A percentile compares a stretch with the other conserved stretches of the same genome.
These are phyloP conservation scores for Papilio polyxenes DNA, from an alignment of 1,140 invertebrate genomes.

Conservation along the genomic window DNA sequence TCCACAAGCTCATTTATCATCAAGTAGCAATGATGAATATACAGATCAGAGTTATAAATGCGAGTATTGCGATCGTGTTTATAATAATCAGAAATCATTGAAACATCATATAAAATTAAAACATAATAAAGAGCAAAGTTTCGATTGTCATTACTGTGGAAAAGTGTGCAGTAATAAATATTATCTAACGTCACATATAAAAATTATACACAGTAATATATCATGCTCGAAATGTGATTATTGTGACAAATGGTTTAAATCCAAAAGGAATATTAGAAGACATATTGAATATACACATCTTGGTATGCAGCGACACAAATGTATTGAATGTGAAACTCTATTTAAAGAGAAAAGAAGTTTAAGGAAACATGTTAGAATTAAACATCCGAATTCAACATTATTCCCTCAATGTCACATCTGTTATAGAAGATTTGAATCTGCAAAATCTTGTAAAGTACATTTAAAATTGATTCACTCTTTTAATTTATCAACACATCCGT, in stretches of 20 bases:
- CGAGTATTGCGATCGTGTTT: constrained; percentile 55
- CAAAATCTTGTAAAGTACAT: constrained; percentile 71
- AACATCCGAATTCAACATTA: constrained; percentile 59
- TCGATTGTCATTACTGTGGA: constrained; percentile 55
- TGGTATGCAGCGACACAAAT: constrained; percentile 65
- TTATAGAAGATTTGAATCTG: constrained; percentile 65
- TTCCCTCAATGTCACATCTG: constrained; percentile 71
- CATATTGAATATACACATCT: constrained; percentile 66
- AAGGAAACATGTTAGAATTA: constrained; percentile 63
- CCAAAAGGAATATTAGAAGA: constrained; percentile 59
- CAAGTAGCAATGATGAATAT: constrained; percentile 48
- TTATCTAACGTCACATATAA: constrained; percentile 62
- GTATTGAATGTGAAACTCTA: constrained; percentile 64
- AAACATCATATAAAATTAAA: constrained; percentile 67
- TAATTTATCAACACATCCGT: constrained; percentile 62
- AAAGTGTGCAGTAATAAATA: constrained; percentile 68
- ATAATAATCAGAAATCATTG: constrained; percentile 63
- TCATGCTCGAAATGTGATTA: constrained; percentile 62
- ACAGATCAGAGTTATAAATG: constrained; percentile 52
- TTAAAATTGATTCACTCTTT: constrained; percentile 66
- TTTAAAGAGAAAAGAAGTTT: constrained; percentile 71
- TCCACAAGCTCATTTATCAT: constrained; percentile 56
- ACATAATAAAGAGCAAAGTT: constrained; percentile 56
- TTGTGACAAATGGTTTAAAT: constrained; percentile 66
- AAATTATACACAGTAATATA: constrained; percentile 59